A percentile compares a stretch with the other conserved stretches of the same genome.
phyloP scores from a whole-genome alignment of 1,140 invertebrate genomes.

The Saccostrea echinata region DNA sequence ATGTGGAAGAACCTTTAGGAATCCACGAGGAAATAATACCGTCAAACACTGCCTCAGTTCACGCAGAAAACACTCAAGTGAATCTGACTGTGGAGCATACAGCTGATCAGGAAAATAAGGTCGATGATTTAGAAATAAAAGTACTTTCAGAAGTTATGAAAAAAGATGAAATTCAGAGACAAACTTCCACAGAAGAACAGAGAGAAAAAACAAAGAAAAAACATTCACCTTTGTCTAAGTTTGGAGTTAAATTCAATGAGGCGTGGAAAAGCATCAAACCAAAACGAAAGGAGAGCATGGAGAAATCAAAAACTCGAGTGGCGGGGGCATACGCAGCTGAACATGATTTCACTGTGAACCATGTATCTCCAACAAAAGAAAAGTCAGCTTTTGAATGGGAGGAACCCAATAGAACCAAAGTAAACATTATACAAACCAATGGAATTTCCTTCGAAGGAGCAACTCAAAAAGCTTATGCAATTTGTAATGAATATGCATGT shows the following conservation, averaged over 20 bases:
- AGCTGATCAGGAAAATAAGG: neutral
- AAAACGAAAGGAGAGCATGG: conserved; percentile 10
- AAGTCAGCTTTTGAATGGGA: conserved; percentile 6
- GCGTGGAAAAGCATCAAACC: neutral
- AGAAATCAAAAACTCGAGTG: neutral
- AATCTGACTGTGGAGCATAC: neutral
- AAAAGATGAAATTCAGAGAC: neutral
- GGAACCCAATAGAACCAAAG: neutral
- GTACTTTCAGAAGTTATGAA: neutral
- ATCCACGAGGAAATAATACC: neutral
- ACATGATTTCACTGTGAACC: conserved; percentile 6
- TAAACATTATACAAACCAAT: neutral
- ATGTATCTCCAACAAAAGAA: neutral
- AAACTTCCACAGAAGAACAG: neutral
- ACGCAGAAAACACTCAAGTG: neutral
- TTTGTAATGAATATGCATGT: conserved; percentile 8
- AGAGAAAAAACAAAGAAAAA: neutral
- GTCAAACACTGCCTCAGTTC: neutral
- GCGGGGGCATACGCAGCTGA: neutral
- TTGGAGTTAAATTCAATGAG: neutral
- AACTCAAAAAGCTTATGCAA: conserved; percentile 18
- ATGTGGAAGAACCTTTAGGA: neutral
- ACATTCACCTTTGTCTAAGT: neutral
- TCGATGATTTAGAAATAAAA: neutral
- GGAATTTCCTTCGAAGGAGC: conserved; percentile 9